These are phyloP conservation scores for Aphelinus certus DNA, from an alignment of 1,140 invertebrate genomes.

Conservation along the genomic window DNA sequence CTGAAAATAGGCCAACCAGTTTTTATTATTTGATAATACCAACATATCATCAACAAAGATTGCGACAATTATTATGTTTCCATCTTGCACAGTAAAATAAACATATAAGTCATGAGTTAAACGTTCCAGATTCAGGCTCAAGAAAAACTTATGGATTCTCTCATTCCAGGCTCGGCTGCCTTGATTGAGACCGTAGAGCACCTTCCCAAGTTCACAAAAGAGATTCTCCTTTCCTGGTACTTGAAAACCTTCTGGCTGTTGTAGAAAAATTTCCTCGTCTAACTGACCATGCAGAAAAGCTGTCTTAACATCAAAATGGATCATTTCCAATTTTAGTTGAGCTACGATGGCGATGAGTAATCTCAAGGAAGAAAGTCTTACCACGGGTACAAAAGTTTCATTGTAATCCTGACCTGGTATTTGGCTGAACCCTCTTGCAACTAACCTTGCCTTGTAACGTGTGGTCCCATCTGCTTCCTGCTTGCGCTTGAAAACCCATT, in stretches of 20 bases:
- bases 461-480: conserved; percentile 16
- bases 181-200: conserved; percentile 61
- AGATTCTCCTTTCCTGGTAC: conserved; percentile 23
- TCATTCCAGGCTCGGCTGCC: conserved; percentile 56
- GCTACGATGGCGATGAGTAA: conserved; percentile 44
- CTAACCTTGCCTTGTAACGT: conserved; percentile 33
- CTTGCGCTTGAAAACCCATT: conserved; percentile 41
- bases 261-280: conserved; percentile 54
- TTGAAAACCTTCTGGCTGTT: conserved; percentile 54
- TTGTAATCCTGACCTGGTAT: conserved; percentile 46
- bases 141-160: conserved; percentile 44
- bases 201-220: conserved; percentile 51
- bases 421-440: conserved; percentile 39
- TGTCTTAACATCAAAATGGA: not conserved
- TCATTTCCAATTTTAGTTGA: conserved; percentile 9
- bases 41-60: conserved; percentile 22
- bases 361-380: conserved; percentile 22
- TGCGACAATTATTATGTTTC: not conserved
- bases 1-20: not conserved
- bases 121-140: not conserved
- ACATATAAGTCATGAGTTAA: not conserved
- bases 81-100: not conserved
- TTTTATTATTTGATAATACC: not conserved
- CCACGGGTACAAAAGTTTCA: conserved; percentile 49
- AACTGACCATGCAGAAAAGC: conserved; percentile 57